A percentile compares a stretch with the other conserved stretches of the same genome.
Evolutionary conservation across 2,888 invertebrate genomes (phyloP).

Genomic region (Clostera curtula): DNA sequence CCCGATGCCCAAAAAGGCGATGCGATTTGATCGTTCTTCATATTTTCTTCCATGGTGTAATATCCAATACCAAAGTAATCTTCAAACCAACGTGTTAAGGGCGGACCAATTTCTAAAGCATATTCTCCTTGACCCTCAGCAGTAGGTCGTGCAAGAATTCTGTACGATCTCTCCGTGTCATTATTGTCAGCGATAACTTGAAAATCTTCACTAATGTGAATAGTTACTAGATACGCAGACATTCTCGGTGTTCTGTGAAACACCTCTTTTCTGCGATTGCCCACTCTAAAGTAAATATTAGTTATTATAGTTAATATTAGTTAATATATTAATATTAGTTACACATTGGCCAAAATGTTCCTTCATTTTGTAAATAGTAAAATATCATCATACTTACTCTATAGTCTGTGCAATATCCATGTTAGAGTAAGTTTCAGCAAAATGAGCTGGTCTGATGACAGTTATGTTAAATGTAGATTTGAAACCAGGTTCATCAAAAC

Average conservation of each 20-base stretch:
- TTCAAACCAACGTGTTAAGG: constrained; percentile 52
- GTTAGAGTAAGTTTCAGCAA: constrained; percentile 50
- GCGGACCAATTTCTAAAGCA: constrained; percentile 58
- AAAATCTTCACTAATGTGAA: constrained; percentile 70
- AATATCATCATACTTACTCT: constrained; percentile 43
- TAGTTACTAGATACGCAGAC: constrained; percentile 90
- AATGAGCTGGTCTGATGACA: constrained; percentile 45
- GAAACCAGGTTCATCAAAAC: constrained; percentile 86
- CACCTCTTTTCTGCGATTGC: constrained; percentile 44
- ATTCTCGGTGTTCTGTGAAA: constrained; percentile 79
- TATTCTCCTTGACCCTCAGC: constrained; percentile 54
- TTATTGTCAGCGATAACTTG: constrained; percentile 50
- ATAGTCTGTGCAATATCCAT: constrained; percentile 34
- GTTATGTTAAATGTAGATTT: constrained; percentile 75
- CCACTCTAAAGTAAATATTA: constrained; percentile 30
- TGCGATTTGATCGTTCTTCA: constrained; percentile 66
- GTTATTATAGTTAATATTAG: not conserved
- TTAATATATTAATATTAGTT: too few species aligned
- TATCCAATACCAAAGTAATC: constrained; percentile 53
- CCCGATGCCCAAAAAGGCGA: constrained; percentile 67
- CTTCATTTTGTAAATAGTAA: too few species aligned
- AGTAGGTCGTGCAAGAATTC: constrained; percentile 54
- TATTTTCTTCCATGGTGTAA: constrained; percentile 45
- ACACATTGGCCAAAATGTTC: too few species aligned
- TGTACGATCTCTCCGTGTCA: constrained; percentile 37